Evolutionary conservation across 1,140 invertebrate genomes (phyloP), one percentile per base, ranked within the genome.

Genomic region (Micrasema minimum): DNA sequence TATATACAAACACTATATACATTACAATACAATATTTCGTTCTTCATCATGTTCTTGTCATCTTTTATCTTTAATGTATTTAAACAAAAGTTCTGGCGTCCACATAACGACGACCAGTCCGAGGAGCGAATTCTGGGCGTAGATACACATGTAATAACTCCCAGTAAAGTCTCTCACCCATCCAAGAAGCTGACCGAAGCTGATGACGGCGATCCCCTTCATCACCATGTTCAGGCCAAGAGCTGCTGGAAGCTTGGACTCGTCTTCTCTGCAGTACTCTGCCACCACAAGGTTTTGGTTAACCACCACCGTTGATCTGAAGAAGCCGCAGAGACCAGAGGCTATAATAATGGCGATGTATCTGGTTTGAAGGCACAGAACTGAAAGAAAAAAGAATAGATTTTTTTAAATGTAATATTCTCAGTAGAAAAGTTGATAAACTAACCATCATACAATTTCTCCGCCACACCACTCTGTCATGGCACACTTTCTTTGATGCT

Each of bases 191-290:
- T 90, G 90, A 14, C 91, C 90, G 12, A 91, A 77, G 0, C 83
- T 84, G 1, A 90, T 85, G 0, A 91, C 87, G 22, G 89, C 85
- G 1, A 92, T 77, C 18, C 90, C 90, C 80, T 92, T 93, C 1
- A 85, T 84, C 16, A 92, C 86, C 91, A 92, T 92, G 64, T 88
- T 90, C 1, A 92, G 81, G 12, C 91, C 91, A 26, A 91, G 82
- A 0, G 90, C 91, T 14, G 88, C 87, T 0, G 91, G 89, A 14
- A 92, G 81, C 66, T 86, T 87, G 31, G 77, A 69, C 66, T 83
- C 81, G 5, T 83, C 80, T 69, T 86, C 75, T 1, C 82, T 82
- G 71, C 87, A 89, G 73, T 89, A 85, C 72, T 92, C 90, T 0
- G 91, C 88, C 41, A 92, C 86, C 0, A 88, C 87, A 12, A 93